Base-by-base conservation (phyloP, 2,113 vertebrate genomes). In the Anarrhichthys ocellatus region DNA sequence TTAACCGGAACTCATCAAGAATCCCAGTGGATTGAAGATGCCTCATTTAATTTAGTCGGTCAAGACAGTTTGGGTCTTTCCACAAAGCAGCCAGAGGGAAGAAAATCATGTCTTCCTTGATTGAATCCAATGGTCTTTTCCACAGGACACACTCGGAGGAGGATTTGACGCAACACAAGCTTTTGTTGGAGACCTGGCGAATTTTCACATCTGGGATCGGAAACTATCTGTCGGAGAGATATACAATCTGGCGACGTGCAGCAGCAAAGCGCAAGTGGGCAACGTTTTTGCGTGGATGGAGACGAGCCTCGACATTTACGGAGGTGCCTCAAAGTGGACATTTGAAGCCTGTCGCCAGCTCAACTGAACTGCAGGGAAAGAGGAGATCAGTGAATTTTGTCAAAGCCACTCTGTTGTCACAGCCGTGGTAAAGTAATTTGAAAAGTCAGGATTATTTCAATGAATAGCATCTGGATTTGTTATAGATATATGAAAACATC, bases 141-240 rank as follows among this genome's bases (percentile, higher is more conserved):
- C 67, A 2, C 93, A 99, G 98, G 98, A 99, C 93, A 97, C 96
- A 0, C 95, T 97, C 70, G 98, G 98, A 0, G 98, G 98, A 0
- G 98, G 98, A 0, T 99, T 99, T 22, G 98, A 99, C 0, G 98
- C 98, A 88, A 99, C 98, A 0, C 98, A 99, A 79, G 98, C 98
- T 0, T 99, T 99, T n/a, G 94, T 99, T 15, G 98, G 98, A 3
- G 97, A 99, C 90, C 92, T 99, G 92, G 97, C 98, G 11, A 98
- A 99, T 71, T 98, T 99, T 93, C 97, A 99, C 95, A 95, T 99
- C 94, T 99, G 98, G 98, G 98, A 99, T 90, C 95, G 97, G 36
- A 98, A 97, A 92, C 95, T 99, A 85, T 97, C 96, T 3, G 94
- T 96, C 0, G 97, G 96, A 3, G 98, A 99, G 94, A 96, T 99